Conservation (phyloP, 2,797 vertebrate genomes). For the Threskiornis aethiopicus region DNA sequence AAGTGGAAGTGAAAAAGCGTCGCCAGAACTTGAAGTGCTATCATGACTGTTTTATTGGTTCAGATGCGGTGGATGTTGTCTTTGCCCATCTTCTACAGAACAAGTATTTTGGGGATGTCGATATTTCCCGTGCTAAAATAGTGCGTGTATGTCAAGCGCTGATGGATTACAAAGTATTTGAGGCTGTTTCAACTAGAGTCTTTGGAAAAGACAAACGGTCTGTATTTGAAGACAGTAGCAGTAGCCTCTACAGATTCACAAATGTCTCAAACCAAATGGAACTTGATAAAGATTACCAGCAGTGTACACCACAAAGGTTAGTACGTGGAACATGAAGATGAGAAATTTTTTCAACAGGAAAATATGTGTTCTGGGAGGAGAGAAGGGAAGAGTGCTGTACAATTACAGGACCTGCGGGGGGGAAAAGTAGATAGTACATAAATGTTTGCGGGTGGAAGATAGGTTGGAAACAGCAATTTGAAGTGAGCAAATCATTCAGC, state of each 20-base stretch:
- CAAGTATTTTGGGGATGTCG: constrained; percentile 89
- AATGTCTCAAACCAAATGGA: constrained; percentile 61
- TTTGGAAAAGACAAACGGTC: constrained; percentile 92
- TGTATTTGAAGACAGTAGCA: constrained; percentile 92
- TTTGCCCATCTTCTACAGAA: constrained; percentile 90
- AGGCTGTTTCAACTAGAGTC: constrained; percentile 87
- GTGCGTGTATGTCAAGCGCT: constrained; percentile 92
- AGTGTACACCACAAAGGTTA: constrained; percentile 62
- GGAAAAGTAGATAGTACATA: background rate
- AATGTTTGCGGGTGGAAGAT: background rate
- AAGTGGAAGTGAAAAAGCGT: constrained; percentile 92
- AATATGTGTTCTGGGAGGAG: background rate
- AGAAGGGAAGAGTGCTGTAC: background rate
- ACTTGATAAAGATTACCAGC: constrained; percentile 74
- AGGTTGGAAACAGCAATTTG: background rate
- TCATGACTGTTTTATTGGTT: constrained; percentile 93
- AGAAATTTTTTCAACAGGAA: background rate
- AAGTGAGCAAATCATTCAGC: background rate
- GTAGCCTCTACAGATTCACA: constrained; percentile 91
- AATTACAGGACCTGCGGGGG: background rate
- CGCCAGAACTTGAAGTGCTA: constrained; percentile 93
- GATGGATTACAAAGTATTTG: constrained; percentile 95
- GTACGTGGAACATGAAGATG: background rate
- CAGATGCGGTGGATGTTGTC: constrained; percentile 91
- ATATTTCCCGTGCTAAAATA: constrained; percentile 90